A percentile compares a stretch with the other conserved stretches of the same genome.
phyloP scores from a whole-genome alignment of 1,140 invertebrate genomes.

The Nasonia giraulti region DNA sequence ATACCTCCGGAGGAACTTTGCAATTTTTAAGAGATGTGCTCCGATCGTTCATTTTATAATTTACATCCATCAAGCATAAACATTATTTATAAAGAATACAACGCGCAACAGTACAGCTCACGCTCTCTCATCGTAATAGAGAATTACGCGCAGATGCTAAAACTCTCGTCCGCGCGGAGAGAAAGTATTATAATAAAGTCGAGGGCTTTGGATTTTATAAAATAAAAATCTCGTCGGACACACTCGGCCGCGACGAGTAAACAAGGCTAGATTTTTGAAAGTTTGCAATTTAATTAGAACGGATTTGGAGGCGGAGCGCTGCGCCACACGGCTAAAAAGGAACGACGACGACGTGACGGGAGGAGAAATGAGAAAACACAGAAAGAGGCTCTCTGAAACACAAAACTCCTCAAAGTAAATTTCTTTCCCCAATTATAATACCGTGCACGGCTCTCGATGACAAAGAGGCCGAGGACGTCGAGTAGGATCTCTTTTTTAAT shows the following conservation, averaged over 20 bases:
- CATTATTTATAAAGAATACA: background rate
- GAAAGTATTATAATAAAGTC: conserved; percentile 35
- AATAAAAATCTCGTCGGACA: conserved; percentile 45
- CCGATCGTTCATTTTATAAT: too few relatives aligned
- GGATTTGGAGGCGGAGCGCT: conserved; percentile 18
- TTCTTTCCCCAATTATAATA: background rate
- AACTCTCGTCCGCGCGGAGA: background rate
- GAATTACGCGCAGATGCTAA: background rate
- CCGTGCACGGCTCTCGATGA: too few relatives aligned
- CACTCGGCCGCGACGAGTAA: background rate
- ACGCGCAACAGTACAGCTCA: background rate
- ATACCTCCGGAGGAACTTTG: too few relatives aligned
- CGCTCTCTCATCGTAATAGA: conserved; percentile 15
- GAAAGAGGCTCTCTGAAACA: conserved; percentile 15
- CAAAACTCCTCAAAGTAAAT: conserved; percentile 26
- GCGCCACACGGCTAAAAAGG: background rate
- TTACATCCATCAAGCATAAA: too few relatives aligned
- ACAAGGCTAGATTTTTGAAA: conserved; percentile 37
- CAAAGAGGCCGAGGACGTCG: too few relatives aligned
- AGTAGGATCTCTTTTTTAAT: background rate
- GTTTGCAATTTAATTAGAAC: conserved; percentile 40
- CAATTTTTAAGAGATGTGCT: too few relatives aligned
- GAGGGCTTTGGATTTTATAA: conserved; percentile 33
- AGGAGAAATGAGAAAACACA: background rate
- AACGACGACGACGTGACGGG: background rate